These are phyloP conservation scores for Phortica okadai DNA, from an alignment of 2,888 invertebrate species.

Conservation along the genomic window DNA sequence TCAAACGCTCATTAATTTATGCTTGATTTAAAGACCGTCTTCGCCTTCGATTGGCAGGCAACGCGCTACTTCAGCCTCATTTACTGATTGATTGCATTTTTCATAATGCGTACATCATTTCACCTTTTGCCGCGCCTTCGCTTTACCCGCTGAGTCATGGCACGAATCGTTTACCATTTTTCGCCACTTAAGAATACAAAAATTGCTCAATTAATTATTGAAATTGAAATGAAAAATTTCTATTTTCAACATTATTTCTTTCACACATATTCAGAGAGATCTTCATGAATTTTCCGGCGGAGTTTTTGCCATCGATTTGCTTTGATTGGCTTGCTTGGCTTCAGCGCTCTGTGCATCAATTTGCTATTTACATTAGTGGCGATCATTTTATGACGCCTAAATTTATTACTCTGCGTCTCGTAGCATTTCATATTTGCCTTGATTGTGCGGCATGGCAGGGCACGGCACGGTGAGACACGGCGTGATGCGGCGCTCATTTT, in stretches of 20 bases:
- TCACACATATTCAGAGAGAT: not conserved
- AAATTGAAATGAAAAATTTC: slow-evolving; percentile 8
- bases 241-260: not conserved
- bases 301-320: not conserved
- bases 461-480: no score
- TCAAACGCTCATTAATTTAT: slow-evolving; percentile 52
- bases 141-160: no score
- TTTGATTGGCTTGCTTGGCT: not conserved
- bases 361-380: not conserved
- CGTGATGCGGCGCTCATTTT: not conserved
- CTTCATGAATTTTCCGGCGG: not conserved
- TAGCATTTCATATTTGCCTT: not conserved
- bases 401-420: slow-evolving; percentile 21
- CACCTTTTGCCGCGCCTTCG: not conserved
- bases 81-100: slow-evolving; percentile 22
- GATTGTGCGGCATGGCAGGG: slow-evolving; percentile 39
- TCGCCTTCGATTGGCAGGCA: slow-evolving; percentile 30
- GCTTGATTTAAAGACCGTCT: slow-evolving; percentile 56
- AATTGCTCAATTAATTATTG: slow-evolving; percentile 9
- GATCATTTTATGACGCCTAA: not conserved
- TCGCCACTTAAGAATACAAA: not conserved
- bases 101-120: not conserved
- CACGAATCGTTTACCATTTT: not conserved
- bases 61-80: slow-evolving; percentile 14
- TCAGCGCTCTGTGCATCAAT: not conserved